Evolutionary conservation across 1,140 invertebrate species (phyloP).

Genomic region (Microplitis demolitor): DNA sequence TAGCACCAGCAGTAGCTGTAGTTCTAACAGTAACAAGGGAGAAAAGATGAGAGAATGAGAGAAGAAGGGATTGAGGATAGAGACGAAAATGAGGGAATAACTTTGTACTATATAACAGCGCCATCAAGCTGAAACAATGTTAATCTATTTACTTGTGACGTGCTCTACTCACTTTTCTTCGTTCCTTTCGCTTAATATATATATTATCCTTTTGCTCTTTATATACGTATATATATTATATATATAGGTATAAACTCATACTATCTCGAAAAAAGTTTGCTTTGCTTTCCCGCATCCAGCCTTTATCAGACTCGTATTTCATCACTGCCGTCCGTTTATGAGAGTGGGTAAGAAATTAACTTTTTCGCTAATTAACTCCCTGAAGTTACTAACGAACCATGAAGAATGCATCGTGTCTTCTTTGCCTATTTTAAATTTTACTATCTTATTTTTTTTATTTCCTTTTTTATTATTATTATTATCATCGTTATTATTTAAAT

Average conservation of each 20-base stretch:
- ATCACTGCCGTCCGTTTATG: conserved; percentile 55
- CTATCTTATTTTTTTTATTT: too few relatives aligned
- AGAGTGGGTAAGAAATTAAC: conserved; percentile 57
- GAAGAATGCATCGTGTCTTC: conserved; percentile 38
- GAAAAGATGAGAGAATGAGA: not conserved
- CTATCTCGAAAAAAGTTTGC: conserved; percentile 36
- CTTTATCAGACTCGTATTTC: conserved; percentile 61
- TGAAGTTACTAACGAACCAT: conserved; percentile 55
- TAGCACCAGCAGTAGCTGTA: not conserved
- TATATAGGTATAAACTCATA: conserved; percentile 33
- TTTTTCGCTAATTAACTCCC: conserved; percentile 61
- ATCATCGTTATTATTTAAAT: too few relatives aligned
- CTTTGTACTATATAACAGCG: conserved; percentile 33
- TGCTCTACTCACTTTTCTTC: conserved; percentile 10
- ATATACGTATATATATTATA: conserved; percentile 29
- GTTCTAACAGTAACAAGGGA: not conserved
- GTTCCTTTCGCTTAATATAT: not conserved
- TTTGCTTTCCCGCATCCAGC: conserved; percentile 47
- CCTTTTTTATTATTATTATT: too few relatives aligned
- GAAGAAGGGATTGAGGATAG: not conserved
- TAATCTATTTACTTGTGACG: conserved; percentile 49
- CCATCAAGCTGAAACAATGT: conserved; percentile 47
- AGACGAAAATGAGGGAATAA: conserved; percentile 2
- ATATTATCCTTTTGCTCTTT: not conserved
- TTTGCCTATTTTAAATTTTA: conserved; percentile 12